A percentile compares a stretch with the other conserved stretches of the same genome.
phyloP scores from a whole-genome alignment of 2,113 vertebrate genomes.

The Eurypyga helias region DNA sequence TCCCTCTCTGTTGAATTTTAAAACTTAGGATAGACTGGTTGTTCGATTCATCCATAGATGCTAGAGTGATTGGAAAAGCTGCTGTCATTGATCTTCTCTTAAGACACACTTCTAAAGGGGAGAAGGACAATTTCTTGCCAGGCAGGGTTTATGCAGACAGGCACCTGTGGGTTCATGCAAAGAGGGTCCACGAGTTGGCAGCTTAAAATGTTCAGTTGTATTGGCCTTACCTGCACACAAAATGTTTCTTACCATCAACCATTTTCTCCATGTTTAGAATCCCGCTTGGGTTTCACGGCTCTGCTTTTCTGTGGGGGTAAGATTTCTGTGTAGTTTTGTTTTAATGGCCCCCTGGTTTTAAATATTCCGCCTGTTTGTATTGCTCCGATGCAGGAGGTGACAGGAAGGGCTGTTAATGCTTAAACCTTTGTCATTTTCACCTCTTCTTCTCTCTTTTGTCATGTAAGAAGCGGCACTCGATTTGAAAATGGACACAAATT shows the following conservation, averaged over 20 bases:
- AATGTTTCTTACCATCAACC: not conserved
- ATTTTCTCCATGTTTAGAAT: not conserved
- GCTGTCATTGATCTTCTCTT: not conserved
- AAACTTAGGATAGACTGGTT: not conserved
- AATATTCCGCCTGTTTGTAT: slow-evolving; percentile 15
- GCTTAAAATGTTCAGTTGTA: not conserved
- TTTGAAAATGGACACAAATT: slow-evolving; percentile 64
- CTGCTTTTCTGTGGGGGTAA: not conserved
- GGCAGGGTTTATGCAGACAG: not conserved
- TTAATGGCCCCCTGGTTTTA: not conserved
- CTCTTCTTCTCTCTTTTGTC: slow-evolving; percentile 69
- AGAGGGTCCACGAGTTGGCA: not conserved
- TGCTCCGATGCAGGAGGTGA: slow-evolving; percentile 18
- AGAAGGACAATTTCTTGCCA: not conserved
- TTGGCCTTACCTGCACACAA: not conserved
- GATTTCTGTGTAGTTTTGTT: not conserved
- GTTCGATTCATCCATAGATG: not conserved
- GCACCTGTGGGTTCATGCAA: not conserved
- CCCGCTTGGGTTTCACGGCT: not conserved
- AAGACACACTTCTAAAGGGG: not conserved
- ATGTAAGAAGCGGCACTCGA: slow-evolving; percentile 54
- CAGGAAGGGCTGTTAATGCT: slow-evolving; percentile 60
- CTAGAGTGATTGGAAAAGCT: not conserved
- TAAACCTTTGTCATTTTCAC: slow-evolving; percentile 69
- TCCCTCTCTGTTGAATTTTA: not conserved